These are phyloP conservation scores for Lasioglossum calceatum DNA, from an alignment of 2,888 invertebrate genomes.

Conservation along the genomic window DNA sequence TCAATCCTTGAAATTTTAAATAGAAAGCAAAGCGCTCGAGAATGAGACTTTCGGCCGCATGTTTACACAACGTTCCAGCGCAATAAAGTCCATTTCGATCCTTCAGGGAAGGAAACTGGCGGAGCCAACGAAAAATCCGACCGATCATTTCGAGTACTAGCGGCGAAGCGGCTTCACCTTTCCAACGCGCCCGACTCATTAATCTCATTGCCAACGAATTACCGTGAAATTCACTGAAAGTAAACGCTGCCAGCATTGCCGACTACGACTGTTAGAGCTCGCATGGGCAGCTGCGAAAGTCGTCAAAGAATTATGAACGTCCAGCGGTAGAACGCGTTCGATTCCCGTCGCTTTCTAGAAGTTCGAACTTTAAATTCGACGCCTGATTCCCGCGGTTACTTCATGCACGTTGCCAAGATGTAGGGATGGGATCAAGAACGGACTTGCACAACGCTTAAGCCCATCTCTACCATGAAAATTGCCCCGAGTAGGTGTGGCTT, in stretches of 20 bases:
- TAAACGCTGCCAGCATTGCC: slow-evolving; percentile 10
- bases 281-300: slow-evolving; percentile 39
- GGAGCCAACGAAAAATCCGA: background rate
- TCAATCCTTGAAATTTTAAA: background rate
- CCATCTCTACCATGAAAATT: background rate
- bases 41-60: background rate
- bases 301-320: slow-evolving; percentile 54
- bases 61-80: background rate
- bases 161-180: slow-evolving; percentile 22
- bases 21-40: background rate
- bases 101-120: background rate
- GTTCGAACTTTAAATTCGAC: slow-evolving; percentile 43
- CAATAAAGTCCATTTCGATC: background rate
- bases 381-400: background rate
- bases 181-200: background rate
- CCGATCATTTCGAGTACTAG: slow-evolving; percentile 9
- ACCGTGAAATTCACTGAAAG: slow-evolving; percentile 50
- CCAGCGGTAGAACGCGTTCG: slow-evolving; percentile 43
- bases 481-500: background rate
- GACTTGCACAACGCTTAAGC: background rate
- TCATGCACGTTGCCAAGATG: background rate
- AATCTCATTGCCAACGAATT: slow-evolving; percentile 28
- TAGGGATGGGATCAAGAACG: background rate
- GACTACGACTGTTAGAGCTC: background rate
- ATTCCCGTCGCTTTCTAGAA: slow-evolving; percentile 46